phyloP scores from a whole-genome alignment of 2,797 vertebrate species.

The Muscicapa striata region DNA sequence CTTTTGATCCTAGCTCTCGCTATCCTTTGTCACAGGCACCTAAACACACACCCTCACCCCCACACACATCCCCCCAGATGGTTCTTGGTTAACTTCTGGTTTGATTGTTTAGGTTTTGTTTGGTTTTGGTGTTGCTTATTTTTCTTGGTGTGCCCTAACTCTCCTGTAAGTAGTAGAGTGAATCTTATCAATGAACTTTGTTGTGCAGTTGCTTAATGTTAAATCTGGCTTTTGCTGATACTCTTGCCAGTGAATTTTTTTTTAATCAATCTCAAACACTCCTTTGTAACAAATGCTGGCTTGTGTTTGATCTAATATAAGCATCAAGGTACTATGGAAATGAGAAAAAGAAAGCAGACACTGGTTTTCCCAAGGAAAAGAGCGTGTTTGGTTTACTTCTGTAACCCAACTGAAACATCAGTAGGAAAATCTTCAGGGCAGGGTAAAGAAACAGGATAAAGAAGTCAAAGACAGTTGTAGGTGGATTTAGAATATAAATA shows the following conservation, averaged over 20 bases:
- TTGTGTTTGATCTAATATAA: not conserved
- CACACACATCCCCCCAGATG: not conserved
- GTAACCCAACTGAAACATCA: not conserved
- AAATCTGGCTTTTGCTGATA: not conserved
- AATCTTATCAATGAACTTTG: not conserved
- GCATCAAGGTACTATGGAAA: not conserved
- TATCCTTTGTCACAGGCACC: not conserved
- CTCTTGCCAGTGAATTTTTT: rapidly evolving
- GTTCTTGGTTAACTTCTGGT: not conserved
- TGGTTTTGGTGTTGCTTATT: not conserved
- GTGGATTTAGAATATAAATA: not conserved
- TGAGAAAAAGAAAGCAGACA: not conserved
- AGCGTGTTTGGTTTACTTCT: not conserved
- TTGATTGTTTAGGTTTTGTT: not conserved
- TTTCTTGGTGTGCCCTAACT: not conserved
- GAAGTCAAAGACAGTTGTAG: not conserved
- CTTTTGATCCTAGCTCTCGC: not conserved
- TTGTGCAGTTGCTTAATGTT: rapidly evolving
- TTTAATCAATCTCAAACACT: not conserved
- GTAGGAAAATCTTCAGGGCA: not conserved
- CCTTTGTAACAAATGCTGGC: rapidly evolving
- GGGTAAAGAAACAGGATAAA: not conserved
- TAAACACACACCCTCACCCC: not conserved
- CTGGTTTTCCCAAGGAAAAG: not conserved
- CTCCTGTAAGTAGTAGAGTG: not conserved